Evolutionary conservation across 1,140 invertebrate genomes (phyloP).

Genomic region (Pseudomyrmex concolor): DNA sequence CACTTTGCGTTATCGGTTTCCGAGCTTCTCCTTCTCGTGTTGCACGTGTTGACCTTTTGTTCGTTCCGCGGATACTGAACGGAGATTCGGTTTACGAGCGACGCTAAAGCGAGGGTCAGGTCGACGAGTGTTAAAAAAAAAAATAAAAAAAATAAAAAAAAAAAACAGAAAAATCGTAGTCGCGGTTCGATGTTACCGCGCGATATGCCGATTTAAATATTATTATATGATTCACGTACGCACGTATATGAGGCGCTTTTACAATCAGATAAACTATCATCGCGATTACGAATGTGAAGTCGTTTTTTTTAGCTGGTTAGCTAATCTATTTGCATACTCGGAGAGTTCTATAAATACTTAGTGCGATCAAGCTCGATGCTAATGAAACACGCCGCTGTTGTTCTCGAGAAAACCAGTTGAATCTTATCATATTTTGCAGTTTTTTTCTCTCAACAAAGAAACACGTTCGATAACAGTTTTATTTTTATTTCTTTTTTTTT

Average conservation of each 20-base stretch:
- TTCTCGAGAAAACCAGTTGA: conserved; percentile 3
- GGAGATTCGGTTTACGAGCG: background rate
- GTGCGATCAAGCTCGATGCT: background rate
- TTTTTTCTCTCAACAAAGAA: background rate
- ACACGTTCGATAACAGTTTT: too few species aligned
- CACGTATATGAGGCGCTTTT: background rate
- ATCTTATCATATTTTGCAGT: background rate
- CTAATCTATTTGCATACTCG: conserved; percentile 39
- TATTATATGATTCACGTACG: conserved; percentile 27
- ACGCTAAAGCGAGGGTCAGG: background rate
- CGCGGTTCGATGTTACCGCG: background rate
- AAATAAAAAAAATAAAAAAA: too few species aligned
- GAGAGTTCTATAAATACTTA: conserved; percentile 37
- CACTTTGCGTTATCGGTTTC: conserved; percentile 6
- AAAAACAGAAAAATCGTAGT: too few species aligned
- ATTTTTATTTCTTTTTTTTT: background rate
- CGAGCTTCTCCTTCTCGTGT: background rate
- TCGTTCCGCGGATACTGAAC: background rate
- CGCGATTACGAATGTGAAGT: background rate
- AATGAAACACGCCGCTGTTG: conserved; percentile 31
- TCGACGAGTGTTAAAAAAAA: background rate
- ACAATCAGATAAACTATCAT: conserved; percentile 10
- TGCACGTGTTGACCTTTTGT: conserved; percentile 21
- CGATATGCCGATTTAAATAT: conserved; percentile 17
- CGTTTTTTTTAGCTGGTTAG: background rate